Evolutionary conservation across 2,113 vertebrate genomes (phyloP).

Genomic region (Istiophorus platypterus): DNA sequence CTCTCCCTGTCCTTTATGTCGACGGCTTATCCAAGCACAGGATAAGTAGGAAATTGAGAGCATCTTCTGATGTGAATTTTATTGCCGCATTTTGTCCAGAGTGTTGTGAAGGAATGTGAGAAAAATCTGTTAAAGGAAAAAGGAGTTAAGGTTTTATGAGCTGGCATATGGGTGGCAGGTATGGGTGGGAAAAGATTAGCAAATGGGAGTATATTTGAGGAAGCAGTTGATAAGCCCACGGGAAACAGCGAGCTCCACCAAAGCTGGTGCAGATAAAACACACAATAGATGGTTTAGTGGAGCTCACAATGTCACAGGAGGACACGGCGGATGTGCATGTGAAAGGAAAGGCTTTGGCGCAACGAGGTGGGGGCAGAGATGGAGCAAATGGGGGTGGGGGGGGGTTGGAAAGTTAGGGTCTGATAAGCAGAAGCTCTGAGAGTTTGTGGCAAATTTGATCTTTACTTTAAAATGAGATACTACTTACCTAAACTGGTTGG

Average conservation of each 20-base stretch:
- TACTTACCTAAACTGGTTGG: neutral
- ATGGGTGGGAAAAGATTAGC: slow-evolving; percentile 61
- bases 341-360: neutral
- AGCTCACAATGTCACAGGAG: slow-evolving; percentile 34
- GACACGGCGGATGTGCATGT: slow-evolving; percentile 18
- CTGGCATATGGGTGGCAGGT: slow-evolving; percentile 38
- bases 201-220: slow-evolving; percentile 52
- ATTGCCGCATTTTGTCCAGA: slow-evolving; percentile 1
- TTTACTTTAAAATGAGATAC: neutral
- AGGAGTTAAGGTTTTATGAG: slow-evolving; percentile 12
- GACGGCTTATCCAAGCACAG: neutral
- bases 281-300: slow-evolving; percentile 57
- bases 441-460: slow-evolving; percentile 1
- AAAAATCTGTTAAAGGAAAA: too few relatives aligned
- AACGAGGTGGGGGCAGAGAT: neutral
- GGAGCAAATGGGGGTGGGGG: too few relatives aligned
- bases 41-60: neutral
- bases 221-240: slow-evolving; percentile 56
- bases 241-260: slow-evolving; percentile 45
- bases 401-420: neutral
- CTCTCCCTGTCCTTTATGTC: neutral
- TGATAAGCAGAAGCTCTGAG: neutral
- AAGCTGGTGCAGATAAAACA: slow-evolving; percentile 64
- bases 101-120: neutral
- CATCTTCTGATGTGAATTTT: slow-evolving; percentile 6